Percentiles rank a stretch among this genome's conserved stretches.
Conservation (phyloP, 2,113 vertebrate genomes). For the Butorides virescens region DNA sequence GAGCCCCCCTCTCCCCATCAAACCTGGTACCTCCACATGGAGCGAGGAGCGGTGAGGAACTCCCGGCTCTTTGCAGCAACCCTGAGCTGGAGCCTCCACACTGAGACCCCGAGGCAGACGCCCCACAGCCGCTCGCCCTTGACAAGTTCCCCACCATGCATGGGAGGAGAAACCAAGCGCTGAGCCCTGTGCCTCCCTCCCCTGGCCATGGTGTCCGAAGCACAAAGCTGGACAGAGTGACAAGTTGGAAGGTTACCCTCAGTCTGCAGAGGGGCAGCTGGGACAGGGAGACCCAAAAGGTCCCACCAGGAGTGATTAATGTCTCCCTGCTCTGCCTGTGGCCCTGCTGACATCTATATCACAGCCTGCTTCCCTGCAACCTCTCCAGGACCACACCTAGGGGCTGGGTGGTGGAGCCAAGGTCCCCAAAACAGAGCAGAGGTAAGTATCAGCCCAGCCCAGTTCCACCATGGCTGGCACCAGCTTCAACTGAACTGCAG, state of each 20-base stretch:
- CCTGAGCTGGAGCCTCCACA: not conserved
- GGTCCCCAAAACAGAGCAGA: not conserved
- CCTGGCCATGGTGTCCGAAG: not conserved
- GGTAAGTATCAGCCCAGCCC: not conserved
- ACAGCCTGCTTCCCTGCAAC: not conserved
- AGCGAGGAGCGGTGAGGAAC: not conserved
- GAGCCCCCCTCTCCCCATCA: not conserved
- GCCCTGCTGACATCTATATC: not conserved
- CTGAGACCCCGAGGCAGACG: not conserved
- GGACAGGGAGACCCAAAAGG: not conserved
- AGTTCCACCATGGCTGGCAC: fast-evolving
- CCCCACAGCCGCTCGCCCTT: not conserved
- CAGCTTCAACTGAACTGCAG: not conserved
- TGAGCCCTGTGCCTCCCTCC: not conserved
- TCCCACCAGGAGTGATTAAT: not conserved
- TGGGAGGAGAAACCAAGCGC: not conserved
- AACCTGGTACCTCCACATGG: not conserved
- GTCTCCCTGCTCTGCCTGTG: not conserved
- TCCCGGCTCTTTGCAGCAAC: fast-evolving
- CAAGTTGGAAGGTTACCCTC: not conserved
- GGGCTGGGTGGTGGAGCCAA: not conserved
- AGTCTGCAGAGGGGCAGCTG: not conserved
- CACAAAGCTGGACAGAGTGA: not conserved
- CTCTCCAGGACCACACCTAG: not conserved
- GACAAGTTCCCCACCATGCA: fast-evolving